Evolutionary conservation across 2,113 vertebrate species (phyloP).

Genomic region (Turnix velox): DNA sequence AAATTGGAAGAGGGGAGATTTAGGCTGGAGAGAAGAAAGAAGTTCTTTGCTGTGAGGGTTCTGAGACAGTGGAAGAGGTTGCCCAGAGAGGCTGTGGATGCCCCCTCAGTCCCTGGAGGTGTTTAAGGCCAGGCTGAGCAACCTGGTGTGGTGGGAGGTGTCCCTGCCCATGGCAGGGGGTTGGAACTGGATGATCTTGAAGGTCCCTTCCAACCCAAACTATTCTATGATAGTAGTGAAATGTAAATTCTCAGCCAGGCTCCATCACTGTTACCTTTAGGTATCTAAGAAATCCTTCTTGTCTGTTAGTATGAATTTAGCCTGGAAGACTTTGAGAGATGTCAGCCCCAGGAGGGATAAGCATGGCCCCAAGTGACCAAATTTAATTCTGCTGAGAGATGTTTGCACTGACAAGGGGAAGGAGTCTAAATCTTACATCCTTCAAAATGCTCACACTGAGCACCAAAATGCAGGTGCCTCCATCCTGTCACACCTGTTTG

Average conservation of each 20-base stretch:
- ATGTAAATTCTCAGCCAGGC: background rate
- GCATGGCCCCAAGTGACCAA: fast-evolving
- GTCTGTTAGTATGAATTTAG: background rate
- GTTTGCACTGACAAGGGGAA: background rate
- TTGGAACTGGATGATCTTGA: no score
- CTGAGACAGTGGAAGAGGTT: no score
- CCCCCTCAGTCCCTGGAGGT: no score
- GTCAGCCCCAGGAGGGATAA: background rate
- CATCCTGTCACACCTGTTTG: background rate
- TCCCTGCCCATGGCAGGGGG: no score
- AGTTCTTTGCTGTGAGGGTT: no score
- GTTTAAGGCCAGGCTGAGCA: no score
- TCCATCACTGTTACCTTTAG: background rate
- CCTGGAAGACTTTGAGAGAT: background rate
- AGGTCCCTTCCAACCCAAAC: no score
- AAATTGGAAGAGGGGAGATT: no score
- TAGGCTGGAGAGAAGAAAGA: no score
- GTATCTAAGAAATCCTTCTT: background rate
- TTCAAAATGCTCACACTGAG: background rate
- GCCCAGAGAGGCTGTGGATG: no score
- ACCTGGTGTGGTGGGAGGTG: no score
- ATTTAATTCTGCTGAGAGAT: background rate
- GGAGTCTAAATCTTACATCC: background rate
- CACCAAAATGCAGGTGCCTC: background rate
- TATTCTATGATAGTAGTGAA: no score